A percentile compares a stretch with the other conserved stretches of the same genome.
phyloP scores from a whole-genome alignment of 2,797 vertebrate genomes.

The Phataginus tricuspis region DNA sequence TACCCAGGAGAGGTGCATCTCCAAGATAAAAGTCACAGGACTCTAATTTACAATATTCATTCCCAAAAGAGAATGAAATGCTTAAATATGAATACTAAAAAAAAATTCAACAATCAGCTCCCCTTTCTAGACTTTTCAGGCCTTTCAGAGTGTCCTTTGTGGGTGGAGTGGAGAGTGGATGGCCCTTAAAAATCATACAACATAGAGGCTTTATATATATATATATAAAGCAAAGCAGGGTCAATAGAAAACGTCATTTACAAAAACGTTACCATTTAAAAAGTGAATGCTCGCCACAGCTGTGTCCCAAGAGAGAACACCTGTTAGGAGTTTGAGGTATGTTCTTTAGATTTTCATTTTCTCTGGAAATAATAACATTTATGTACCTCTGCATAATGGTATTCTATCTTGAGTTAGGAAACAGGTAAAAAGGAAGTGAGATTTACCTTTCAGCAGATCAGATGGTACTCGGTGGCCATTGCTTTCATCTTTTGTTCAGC shows the following conservation, averaged over 20 bases:
- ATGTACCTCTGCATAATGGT: neutral
- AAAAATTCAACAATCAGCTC: neutral
- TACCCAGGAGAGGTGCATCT: neutral
- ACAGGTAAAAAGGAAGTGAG: neutral
- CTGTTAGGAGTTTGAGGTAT: neutral
- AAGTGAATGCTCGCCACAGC: neutral
- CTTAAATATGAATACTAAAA: neutral
- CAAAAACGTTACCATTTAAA: neutral
- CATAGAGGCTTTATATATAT: neutral
- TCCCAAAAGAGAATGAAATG: neutral
- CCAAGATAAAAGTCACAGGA: conserved; percentile 30
- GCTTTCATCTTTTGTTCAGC: neutral
- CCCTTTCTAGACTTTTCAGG: neutral
- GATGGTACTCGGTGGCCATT: rapidly evolving
- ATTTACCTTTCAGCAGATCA: neutral
- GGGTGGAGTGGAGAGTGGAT: neutral
- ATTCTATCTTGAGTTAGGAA: neutral
- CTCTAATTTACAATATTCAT: neutral
- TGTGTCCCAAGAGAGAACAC: conserved; percentile 51
- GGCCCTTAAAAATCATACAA: neutral
- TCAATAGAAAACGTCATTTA: neutral
- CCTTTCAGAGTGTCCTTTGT: neutral
- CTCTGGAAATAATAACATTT: neutral
- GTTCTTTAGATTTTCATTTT: neutral
- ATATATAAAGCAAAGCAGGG: neutral